phyloP scores from a whole-genome alignment of 2,113 vertebrate genomes.

The Talpa occidentalis region DNA sequence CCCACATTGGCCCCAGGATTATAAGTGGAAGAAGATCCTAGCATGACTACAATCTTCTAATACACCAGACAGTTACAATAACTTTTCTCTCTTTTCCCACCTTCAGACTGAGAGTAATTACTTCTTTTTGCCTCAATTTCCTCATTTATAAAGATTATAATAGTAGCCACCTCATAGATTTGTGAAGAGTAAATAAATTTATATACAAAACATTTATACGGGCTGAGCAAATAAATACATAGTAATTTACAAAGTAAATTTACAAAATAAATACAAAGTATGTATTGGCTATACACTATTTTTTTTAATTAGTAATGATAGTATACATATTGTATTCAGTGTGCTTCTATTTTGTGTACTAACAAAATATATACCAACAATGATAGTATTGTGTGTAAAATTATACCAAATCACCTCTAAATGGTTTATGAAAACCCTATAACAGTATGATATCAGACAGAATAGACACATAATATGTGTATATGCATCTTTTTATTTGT shows the following conservation, averaged over 20 bases:
- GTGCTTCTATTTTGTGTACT: not conserved
- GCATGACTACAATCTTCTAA: not conserved
- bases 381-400: not conserved
- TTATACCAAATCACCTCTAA: not conserved
- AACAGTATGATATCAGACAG: not conserved
- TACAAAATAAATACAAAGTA: too few species aligned
- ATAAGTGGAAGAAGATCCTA: not conserved
- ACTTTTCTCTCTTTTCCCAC: not conserved
- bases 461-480: not conserved
- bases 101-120: not conserved
- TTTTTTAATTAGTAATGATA: not conserved
- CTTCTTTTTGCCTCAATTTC: not conserved
- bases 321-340: not conserved
- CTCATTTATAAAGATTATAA: not conserved
- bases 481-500: not conserved
- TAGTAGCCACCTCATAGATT: not conserved
- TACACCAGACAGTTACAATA: not conserved
- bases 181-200: not conserved
- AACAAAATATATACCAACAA: not conserved
- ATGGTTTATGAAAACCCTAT: not conserved
- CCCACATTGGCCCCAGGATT: not conserved
- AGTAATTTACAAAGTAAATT: too few species aligned
- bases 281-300: too few species aligned
- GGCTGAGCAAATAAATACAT: too few species aligned
- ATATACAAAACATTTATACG: not conserved